Base-by-base conservation (phyloP, 2,797 vertebrate species). In the Melanotaenia boesemani region DNA sequence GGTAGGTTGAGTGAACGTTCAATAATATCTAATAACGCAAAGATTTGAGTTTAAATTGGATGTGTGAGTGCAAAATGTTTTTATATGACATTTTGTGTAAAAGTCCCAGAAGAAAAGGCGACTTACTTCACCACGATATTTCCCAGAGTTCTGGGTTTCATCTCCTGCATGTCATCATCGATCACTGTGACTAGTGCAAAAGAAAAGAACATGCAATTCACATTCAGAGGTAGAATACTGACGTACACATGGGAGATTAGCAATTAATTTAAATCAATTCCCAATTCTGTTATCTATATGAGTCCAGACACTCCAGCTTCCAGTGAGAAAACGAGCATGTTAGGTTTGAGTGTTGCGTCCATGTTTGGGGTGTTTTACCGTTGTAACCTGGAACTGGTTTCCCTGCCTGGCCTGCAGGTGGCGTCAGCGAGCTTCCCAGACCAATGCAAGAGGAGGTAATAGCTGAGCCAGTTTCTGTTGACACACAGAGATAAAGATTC, bases 71-170 rank as follows among this genome's bases (percentile, higher is more conserved):
- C 30, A 72, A 54, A 36, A 54, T 6, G 41, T 39, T 69, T 62
- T 16, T 37, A 11, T 50, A 34, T 15, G 5, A 34, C 32, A 60
- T 57, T 32, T 32, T 59, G 37, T n/a, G 22, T 41, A 50, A 13
- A 9, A 32, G 28, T 22, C 59, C 63, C 32, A 44, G 48, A 66
- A 3, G n/a, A 39, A 72, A 63, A 24, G 18, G 18, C 67, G 59
- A 74, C 96, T 96, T 96, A 99, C 98, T 96, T 98, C 76, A 98
- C 95, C 79, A 98, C 97, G 76, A 99, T 98, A 88, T 98, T 99
- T 94, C 98, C 98, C 88, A 98, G 91, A 76, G 90, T 95, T 74
- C 92, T 95, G 11, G 92, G 92, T 88, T 95, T 95, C 88, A 96
- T 89, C 84, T 93, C 92, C 88, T 95, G 91, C 93, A 96, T 96